These are phyloP conservation scores for Theonella swinhoei DNA, from an alignment of 37 sponge, comb jelly and placozoan species.

Conservation along the genomic window DNA sequence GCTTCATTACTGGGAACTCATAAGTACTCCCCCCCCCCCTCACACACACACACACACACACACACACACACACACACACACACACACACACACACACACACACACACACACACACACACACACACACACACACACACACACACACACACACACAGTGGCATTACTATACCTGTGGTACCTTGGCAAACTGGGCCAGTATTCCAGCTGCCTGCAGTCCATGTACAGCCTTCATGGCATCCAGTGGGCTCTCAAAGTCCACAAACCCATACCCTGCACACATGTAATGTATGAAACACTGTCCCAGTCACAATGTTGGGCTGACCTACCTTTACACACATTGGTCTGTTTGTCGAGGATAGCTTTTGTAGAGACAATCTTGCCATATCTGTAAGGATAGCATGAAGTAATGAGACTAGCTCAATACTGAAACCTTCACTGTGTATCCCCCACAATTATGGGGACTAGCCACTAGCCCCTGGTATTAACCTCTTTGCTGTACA, in stretches of 20 bases:
- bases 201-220: constrained; percentile 59
- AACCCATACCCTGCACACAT: constrained; percentile 91
- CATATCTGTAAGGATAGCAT: constrained; percentile 70
- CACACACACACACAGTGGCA: too few relatives aligned
- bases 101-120: too few relatives aligned
- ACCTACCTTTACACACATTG: constrained; percentile 89
- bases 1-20: too few relatives aligned
- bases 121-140: too few relatives aligned
- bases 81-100: too few relatives aligned
- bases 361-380: constrained; percentile 92
- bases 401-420: background rate
- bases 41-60: too few relatives aligned
- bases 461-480: too few relatives aligned
- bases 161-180: constrained; percentile 38
- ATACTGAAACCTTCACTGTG: background rate
- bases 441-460: too few relatives aligned
- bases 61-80: too few relatives aligned
- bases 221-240: constrained; percentile 85
- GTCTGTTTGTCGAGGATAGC: constrained; percentile 95
- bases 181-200: constrained; percentile 91
- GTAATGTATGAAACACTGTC: background rate
- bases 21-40: too few relatives aligned
- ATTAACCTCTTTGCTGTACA: too few relatives aligned
- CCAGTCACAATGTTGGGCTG: too few relatives aligned
- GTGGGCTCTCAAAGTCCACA: constrained; percentile 91